phyloP scores from a whole-genome alignment of 2,888 invertebrate genomes.

The Agrotis ipsilon region DNA sequence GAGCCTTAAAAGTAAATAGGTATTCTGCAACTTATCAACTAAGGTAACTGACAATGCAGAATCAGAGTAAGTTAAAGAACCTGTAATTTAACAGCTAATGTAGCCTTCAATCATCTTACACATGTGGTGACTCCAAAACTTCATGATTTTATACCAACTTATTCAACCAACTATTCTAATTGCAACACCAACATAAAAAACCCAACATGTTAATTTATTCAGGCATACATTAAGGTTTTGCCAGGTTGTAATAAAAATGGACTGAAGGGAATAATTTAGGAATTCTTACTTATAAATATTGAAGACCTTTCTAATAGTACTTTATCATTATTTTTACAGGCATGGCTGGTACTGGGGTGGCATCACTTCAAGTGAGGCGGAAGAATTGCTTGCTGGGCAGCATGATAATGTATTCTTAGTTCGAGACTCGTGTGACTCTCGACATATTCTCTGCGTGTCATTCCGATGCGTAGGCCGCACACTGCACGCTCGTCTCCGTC shows the following conservation, averaged over 20 bases:
- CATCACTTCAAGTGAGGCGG: slow-evolving; percentile 93
- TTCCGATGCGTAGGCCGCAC: slow-evolving; percentile 93
- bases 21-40: not conserved
- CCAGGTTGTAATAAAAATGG: not conserved
- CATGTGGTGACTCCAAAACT: not conserved
- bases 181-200: not conserved
- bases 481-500: slow-evolving; percentile 93
- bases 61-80: not conserved
- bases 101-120: not conserved
- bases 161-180: not conserved
- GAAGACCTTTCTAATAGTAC: not conserved
- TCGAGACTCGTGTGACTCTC: slow-evolving; percentile 93
- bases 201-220: not conserved
- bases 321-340: slow-evolving; percentile 75
- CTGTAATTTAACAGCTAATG: no score
- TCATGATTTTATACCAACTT: not conserved
- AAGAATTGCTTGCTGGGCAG: slow-evolving; percentile 92
- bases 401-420: slow-evolving; percentile 95
- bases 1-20: no score
- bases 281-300: not conserved
- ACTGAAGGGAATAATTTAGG: not conserved
- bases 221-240: not conserved
- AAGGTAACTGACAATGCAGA: no score
- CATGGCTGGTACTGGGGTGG: slow-evolving; percentile 95
- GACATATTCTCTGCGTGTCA: slow-evolving; percentile 93